phyloP scores from a whole-genome alignment of 30 jellyfish, hydroid and myxozoan genomes.

The Aurelia sp. region DNA sequence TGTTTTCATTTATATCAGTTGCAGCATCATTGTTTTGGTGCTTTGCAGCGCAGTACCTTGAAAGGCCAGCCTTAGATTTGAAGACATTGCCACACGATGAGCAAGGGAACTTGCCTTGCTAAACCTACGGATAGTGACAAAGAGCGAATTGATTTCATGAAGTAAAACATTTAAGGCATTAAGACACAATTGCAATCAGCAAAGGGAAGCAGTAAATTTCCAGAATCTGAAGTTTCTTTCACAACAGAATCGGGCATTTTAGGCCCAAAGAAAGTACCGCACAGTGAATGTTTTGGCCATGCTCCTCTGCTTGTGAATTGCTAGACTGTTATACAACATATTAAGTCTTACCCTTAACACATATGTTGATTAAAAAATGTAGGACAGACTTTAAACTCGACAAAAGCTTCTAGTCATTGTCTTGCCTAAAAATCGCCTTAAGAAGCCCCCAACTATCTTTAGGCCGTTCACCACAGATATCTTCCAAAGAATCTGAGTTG shows the following conservation, averaged over 20 bases:
- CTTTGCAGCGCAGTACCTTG: slow-evolving; percentile 19
- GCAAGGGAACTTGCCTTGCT: slow-evolving; percentile 24
- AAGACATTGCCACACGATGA: slow-evolving; percentile 18
- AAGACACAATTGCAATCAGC: background rate
- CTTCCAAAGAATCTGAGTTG: background rate
- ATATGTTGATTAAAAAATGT: too few species aligned
- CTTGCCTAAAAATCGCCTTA: background rate
- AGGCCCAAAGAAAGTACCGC: slow-evolving; percentile 10
- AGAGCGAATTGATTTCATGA: slow-evolving; percentile 8
- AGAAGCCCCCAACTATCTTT: background rate
- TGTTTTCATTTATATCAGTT: background rate
- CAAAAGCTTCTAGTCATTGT: background rate
- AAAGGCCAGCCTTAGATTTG: slow-evolving; percentile 41
- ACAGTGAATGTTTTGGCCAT: background rate
- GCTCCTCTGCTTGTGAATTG: slow-evolving; percentile 6
- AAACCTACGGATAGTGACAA: slow-evolving; percentile 9
- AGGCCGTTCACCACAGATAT: background rate
- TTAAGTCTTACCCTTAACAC: background rate
- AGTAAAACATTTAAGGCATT: background rate
- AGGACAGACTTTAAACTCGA: background rate
- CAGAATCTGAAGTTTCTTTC: background rate
- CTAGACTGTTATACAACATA: background rate
- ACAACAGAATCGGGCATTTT: slow-evolving; percentile 3
- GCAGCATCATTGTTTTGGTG: too few species aligned
- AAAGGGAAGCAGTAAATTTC: background rate